Evolutionary conservation across 2,888 invertebrate species (phyloP), one percentile per base, ranked within the genome.

Genomic region (Callyntrura sp.): DNA sequence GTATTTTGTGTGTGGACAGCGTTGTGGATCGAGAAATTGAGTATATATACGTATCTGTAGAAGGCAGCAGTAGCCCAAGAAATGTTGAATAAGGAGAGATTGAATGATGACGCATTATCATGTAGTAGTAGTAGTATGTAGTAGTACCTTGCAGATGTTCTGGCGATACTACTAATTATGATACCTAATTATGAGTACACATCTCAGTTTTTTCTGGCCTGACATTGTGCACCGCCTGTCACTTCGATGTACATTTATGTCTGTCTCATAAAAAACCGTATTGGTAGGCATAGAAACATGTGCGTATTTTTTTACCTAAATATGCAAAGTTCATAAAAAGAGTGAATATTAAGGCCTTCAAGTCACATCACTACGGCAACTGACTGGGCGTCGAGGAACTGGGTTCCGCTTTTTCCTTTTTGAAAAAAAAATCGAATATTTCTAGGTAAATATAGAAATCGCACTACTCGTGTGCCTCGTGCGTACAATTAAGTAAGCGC

Each of bases 381-480:
- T n/a, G n/a, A n/a, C n/a, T n/a, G n/a, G n/a, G n/a, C 25, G 6
- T 25, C 23, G 23, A 62, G 62, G 25, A 25, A 9, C 23, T 60
- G 3, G 60, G 17, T 17, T 35, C 62, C 23, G 23, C 23, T 12
- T 62, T 62, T 62, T 6, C 25, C 5, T 5, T 62, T 62, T 62
- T 17, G 8, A 11, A 60, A 60, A 60, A 14, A 60, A 60, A 20
- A 17, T 11, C n/a, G 51, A 14, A 14, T n/a, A 2, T 60, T 60
- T 60, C n/a, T 60, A 60, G 60, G 60, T 17, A 60, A 20, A 60
- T 60, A 60, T 60, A 60, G 60, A 60, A 60, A 60, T 60, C 20
- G n/a, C 2, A n/a, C 11, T 51, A 8, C n/a, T n/a, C n/a, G n/a
- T n/a, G n/a, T n/a, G n/a, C n/a, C n/a, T n/a, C n/a, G n/a, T 51